Evolutionary conservation across 2,888 invertebrate genomes (phyloP).

Genomic region (Meteorus colon): DNA sequence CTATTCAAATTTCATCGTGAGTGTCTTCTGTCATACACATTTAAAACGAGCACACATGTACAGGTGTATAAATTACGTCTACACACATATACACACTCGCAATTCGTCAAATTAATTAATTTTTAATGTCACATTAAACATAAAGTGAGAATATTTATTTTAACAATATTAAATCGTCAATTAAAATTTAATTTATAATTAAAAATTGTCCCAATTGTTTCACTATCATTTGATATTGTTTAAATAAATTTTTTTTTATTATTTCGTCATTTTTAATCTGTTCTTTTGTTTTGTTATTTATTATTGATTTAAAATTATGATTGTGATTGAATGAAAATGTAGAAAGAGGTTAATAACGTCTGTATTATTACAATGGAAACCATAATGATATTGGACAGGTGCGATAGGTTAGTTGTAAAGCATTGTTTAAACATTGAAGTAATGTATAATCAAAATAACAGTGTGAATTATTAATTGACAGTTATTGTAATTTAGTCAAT

Average conservation of each 20-base stretch:
- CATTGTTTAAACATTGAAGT: slow-evolving; percentile 22
- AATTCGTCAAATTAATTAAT: not conserved
- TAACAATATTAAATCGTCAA: not conserved
- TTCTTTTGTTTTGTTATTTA: not conserved
- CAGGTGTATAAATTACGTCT: no score
- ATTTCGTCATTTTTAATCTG: not conserved
- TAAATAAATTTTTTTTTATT: no score
- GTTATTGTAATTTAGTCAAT: not conserved
- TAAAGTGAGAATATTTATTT: no score
- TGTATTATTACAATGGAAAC: not conserved
- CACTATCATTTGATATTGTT: not conserved
- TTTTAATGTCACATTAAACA: not conserved
- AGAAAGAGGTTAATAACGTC: not conserved
- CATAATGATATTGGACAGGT: slow-evolving; percentile 40
- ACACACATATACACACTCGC: not conserved
- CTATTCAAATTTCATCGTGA: not conserved
- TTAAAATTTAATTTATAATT: not conserved
- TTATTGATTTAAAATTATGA: not conserved
- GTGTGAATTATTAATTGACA: not conserved
- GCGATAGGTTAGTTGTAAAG: slow-evolving; percentile 32
- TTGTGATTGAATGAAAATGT: not conserved
- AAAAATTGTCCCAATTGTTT: not conserved
- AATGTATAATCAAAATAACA: not conserved
- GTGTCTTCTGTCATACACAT: not conserved
- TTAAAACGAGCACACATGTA: not conserved